Evolutionary conservation across 2,888 invertebrate genomes (phyloP), one percentile per base, ranked within the genome.

Genomic region (Ormyrus nitidulus): DNA sequence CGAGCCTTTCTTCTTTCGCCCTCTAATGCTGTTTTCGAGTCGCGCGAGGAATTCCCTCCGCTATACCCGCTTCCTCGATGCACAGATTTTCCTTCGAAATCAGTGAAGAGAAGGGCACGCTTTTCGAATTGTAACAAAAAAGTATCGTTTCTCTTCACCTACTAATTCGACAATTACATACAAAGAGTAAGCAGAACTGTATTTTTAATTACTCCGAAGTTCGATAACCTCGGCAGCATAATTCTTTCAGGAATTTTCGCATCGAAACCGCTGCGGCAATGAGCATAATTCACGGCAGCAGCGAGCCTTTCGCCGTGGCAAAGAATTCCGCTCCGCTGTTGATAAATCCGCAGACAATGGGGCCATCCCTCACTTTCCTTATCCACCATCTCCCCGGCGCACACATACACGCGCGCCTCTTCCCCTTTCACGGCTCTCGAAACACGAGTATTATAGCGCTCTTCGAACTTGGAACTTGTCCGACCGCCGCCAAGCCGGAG

Each of bases 321-420:
- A 34, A 34, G 46, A 48, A 6, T 9, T 10, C 48, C 5, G 34
- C 64, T 34, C 48, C 48, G 46, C 6, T 64, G 3, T 74, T 65
- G 74, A 74, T 74, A 74, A 74, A 65, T 49, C 51, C 49, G 11
- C 19, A 56, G 74, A 74, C 65, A 73, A 73, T 73, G 56, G 73
- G 34, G 62, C 62, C 5, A 62, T 62, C 54, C 64, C 64, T 73
- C 64, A 58, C 58, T 46, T 64, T 54, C 54, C 34, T 61, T 59
- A 34, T 71, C 69, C 34, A 13, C 51, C 10, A 66, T 53, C 53
- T 19, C 53, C 6, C 19, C 5, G 34, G 6, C 19, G 9, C 44
- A 49, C 34, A 11, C 7, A 44, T 10, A 11, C 7, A 44, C 54
- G 19, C 9, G 34, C 58, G n/a, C n/a, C 46, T n/a, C 9, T 65